These are phyloP conservation scores for Chaetodon auriga DNA, from an alignment of 2,113 vertebrate species.

Conservation along the genomic window DNA sequence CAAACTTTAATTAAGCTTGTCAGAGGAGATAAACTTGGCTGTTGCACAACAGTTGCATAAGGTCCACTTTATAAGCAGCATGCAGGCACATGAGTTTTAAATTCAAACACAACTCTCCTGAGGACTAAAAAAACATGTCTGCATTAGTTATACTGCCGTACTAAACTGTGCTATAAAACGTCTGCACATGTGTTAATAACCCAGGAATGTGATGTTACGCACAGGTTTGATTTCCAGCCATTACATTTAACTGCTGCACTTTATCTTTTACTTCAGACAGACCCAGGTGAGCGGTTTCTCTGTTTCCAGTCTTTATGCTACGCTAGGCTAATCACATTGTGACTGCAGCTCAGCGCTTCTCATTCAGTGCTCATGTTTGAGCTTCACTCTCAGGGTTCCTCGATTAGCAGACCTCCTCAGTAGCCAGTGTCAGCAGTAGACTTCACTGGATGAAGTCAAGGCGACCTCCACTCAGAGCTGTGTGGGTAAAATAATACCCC, in stretches of 20 bases:
- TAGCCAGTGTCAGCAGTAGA: conserved; percentile 46
- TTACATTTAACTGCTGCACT: not conserved
- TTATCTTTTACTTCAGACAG: fast-evolving
- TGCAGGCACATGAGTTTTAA: not conserved
- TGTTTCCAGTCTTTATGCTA: not conserved
- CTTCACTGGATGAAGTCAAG: conserved; percentile 21
- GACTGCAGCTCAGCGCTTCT: not conserved
- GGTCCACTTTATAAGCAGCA: not conserved
- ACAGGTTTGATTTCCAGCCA: not conserved
- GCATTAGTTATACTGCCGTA: not conserved
- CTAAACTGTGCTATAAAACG: not conserved
- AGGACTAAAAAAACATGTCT: conserved; percentile 5
- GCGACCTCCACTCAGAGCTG: conserved; percentile 29
- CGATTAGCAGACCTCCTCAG: conserved; percentile 26
- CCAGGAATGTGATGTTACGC: not conserved
- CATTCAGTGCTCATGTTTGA: not conserved
- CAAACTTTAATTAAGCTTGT: conserved; percentile 44
- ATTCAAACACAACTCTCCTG: not conserved
- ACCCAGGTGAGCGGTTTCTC: not conserved
- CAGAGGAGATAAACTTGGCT: conserved; percentile 13
- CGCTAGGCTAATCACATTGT: not conserved
- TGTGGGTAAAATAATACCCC: conserved; percentile 52
- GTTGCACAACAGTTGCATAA: conserved; percentile 60
- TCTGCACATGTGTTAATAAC: not conserved
- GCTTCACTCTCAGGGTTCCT: not conserved